Evolutionary conservation across 2,113 vertebrate genomes (phyloP).

Genomic region (Sinosuthora webbiana): DNA sequence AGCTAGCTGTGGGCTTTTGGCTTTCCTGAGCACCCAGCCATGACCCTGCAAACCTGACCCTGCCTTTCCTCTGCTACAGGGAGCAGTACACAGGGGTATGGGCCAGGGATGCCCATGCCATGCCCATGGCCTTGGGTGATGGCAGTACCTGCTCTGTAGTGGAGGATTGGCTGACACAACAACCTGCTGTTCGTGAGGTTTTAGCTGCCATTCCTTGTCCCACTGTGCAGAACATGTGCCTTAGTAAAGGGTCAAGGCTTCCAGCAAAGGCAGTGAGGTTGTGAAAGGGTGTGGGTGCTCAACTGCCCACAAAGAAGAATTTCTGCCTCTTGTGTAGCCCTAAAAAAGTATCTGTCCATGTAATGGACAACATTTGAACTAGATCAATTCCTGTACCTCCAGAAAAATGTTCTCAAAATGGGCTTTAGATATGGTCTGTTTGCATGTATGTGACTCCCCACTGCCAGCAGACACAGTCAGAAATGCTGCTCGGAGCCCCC

Average conservation of each 20-base stretch:
- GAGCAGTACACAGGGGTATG: accelerated
- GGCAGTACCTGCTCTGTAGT: neutral
- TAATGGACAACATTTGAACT: neutral
- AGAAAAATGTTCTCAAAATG: neutral
- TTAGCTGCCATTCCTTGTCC: neutral
- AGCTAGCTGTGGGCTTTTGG: neutral
- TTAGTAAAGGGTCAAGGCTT: neutral
- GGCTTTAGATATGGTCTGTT: neutral
- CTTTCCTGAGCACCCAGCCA: neutral
- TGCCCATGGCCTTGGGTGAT: neutral
- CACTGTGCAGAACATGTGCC: accelerated
- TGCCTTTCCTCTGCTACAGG: neutral
- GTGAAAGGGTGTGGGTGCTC: neutral
- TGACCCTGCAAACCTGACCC: neutral
- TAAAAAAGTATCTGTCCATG: neutral
- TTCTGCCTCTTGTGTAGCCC: neutral
- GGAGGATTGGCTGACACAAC: neutral
- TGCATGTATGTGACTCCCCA: neutral
- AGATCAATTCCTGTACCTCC: neutral
- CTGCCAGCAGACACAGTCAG: neutral
- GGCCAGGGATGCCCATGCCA: neutral
- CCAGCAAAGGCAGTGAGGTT: neutral
- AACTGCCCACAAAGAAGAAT: neutral
- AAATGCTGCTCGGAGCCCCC: neutral
- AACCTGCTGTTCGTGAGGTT: neutral